Evolutionary conservation across 2,113 vertebrate genomes (phyloP).

Genomic region (Macquaria ambigua): DNA sequence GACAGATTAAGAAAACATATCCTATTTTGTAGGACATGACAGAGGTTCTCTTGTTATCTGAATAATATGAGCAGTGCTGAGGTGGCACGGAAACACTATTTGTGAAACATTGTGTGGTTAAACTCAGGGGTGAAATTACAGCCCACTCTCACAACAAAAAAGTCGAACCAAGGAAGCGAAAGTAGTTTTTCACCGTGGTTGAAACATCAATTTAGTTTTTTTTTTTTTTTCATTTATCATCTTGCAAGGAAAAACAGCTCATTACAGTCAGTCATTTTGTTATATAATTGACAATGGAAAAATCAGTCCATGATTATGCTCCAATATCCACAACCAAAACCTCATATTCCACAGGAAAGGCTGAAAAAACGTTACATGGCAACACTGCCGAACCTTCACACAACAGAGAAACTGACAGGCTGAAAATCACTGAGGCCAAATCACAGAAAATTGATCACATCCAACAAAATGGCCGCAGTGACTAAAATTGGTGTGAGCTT

Average conservation of each 20-base stretch:
- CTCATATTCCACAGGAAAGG: conserved; percentile 13
- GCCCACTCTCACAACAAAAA: conserved; percentile 48
- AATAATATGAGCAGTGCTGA: conserved; percentile 80
- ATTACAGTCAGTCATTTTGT: conserved; percentile 35
- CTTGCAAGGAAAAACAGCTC: neutral
- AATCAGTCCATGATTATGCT: conserved; percentile 22
- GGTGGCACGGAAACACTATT: conserved; percentile 67
- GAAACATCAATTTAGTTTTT: conserved; percentile 4
- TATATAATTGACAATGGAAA: conserved; percentile 37
- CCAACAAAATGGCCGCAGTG: conserved; percentile 80
- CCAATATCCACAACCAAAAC: conserved; percentile 1
- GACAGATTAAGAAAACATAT: conserved; percentile 83
- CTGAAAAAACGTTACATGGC: conserved; percentile 34
- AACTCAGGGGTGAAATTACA: conserved; percentile 70
- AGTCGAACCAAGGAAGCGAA: conserved; percentile 34
- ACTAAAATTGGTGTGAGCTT: conserved; percentile 72
- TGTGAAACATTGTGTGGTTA: conserved; percentile 69
- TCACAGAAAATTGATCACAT: conserved; percentile 83
- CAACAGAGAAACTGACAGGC: conserved; percentile 53
- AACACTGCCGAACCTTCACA: conserved; percentile 37
- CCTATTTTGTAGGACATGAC: conserved; percentile 76
- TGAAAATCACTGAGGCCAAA: conserved; percentile 77
- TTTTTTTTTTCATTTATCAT: conserved; percentile 16
- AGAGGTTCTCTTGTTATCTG: conserved; percentile 77
- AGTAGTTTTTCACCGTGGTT: conserved; percentile 40